Conservation (phyloP, 2,888 invertebrate genomes). For the Actias luna region DNA sequence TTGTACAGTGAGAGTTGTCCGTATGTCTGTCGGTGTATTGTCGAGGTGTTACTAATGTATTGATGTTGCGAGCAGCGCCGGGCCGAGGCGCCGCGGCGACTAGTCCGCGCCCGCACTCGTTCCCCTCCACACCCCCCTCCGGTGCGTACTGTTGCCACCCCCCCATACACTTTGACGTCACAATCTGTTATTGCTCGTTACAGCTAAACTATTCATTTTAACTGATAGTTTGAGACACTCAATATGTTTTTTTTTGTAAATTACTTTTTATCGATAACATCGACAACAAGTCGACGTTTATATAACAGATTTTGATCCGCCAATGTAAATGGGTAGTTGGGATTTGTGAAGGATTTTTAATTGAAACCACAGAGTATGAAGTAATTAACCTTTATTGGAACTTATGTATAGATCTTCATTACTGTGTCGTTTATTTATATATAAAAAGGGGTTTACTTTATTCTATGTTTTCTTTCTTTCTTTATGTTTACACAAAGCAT, state of each 20-base stretch:
- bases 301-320: constrained; percentile 2
- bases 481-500: no score
- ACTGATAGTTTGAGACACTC: no score
- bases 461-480: no score
- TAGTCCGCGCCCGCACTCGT: constrained; percentile 73
- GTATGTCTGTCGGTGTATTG: neutral
- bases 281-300: no score
- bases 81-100: constrained; percentile 42
- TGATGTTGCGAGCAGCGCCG: constrained; percentile 38
- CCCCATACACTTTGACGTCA: neutral
- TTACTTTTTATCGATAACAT: neutral
- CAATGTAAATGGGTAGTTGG: neutral
- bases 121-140: constrained; percentile 82
- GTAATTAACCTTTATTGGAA: no score
- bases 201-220: no score
- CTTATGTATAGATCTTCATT: no score
- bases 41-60: constrained; percentile 14
- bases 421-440: no score
- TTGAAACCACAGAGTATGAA: neutral
- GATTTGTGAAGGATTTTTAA: constrained; percentile 2
- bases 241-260: no score
- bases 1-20: neutral
- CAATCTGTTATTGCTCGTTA: neutral
- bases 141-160: constrained; percentile 66
- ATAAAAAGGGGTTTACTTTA: no score